phyloP scores from a whole-genome alignment of 2,113 vertebrate species.

The Daboia siamensis region DNA sequence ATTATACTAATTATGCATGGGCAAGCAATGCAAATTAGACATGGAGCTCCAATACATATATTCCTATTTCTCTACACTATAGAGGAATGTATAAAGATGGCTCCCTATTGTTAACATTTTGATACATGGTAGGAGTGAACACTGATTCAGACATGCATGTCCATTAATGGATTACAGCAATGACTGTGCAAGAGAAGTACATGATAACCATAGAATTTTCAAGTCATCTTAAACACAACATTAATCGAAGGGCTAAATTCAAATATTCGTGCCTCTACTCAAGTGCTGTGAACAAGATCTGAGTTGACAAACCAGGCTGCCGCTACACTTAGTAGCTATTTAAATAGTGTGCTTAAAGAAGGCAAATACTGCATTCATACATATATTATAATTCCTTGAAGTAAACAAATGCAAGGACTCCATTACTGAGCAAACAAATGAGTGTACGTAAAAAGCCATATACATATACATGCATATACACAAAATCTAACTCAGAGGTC shows the following conservation, averaged over 20 bases:
- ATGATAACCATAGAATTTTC: neutral
- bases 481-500: neutral
- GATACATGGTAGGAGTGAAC: neutral
- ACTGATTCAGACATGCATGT: neutral
- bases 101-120: neutral
- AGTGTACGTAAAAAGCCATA: neutral
- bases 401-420: neutral
- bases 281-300: neutral
- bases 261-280: neutral
- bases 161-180: neutral
- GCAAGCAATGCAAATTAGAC: conserved; percentile 5
- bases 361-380: neutral
- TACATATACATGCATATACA: neutral
- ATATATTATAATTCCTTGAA: neutral
- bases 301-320: neutral
- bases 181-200: neutral
- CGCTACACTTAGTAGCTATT: neutral
- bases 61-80: neutral
- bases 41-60: neutral
- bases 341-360: neutral
- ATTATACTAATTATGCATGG: conserved; percentile 18
- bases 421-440: neutral
- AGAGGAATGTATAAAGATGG: neutral
- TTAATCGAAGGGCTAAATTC: neutral
- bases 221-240: neutral